Evolutionary conservation across 53 echinoderm and acorn worm genomes (phyloP), one percentile per base, ranked within the genome.

Genomic region (Zoroaster sp.): DNA sequence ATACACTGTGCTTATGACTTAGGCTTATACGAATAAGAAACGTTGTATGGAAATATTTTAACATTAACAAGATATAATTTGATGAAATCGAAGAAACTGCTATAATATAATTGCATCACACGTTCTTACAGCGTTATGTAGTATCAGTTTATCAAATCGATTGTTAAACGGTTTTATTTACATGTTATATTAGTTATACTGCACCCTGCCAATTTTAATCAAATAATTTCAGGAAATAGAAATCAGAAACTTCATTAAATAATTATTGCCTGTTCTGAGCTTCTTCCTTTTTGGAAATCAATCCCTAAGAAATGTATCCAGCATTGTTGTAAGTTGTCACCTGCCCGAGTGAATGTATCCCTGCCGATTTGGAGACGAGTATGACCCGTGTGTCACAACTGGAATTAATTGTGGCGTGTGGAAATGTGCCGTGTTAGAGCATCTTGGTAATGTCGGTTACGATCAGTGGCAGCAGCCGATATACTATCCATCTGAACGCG

Each of bases 201-300:
- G 55, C 79, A 79, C 23, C 40, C 66, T 81, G 66, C 81, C 38
- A 81, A 63, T 45, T 69, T 54, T 45, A 43, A 85, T 85, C 71
- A 40, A 85, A 70, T 85, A 41, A 46, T 41, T 85, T 32, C 67
- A 41, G 70, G 40, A 46, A 30, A 41, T 70, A 71, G 85, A 40
- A 70, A 85, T 71, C 71, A 71, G 85, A 85, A 71, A 69, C 71
- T 85, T 85, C 70, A 85, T 85, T 85, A 71, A 85, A 85, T 85
- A 85, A 66, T 49, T 18, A 85, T 71, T 37, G 79, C 65, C 45
- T 65, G 79, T 79, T 33, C 65, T 20, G 41, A 30, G 38, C 38
- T 37, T 73, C 37, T 79, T 79, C 52, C 79, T 20, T 63, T 40
- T 23, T 59, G 79, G 71, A 63, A 79, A 79, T 79, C 79, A 79